These are phyloP conservation scores for Myiothlypis coronata DNA, from an alignment of 2,797 vertebrate species.

Conservation along the genomic window DNA sequence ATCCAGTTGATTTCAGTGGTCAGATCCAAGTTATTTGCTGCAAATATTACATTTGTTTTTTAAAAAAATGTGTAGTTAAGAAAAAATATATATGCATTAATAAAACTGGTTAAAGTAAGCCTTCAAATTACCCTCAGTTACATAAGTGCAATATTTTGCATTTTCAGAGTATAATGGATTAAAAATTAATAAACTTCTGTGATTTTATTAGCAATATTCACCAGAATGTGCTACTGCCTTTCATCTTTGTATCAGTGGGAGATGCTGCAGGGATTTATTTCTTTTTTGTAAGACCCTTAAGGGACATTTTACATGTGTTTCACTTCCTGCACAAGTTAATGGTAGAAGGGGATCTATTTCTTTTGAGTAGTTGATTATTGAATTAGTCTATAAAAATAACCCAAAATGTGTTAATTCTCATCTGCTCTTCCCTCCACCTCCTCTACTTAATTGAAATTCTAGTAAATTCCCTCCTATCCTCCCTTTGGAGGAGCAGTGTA, in stretches of 20 bases:
- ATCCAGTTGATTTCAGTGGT: neutral
- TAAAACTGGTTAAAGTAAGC: neutral
- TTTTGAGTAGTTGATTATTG: neutral
- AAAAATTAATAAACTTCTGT: neutral
- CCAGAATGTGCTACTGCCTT: neutral
- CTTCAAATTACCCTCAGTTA: neutral
- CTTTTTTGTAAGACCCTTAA: neutral
- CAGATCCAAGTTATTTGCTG: neutral
- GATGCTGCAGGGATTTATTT: neutral
- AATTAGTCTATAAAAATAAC: neutral
- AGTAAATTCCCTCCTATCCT: neutral
- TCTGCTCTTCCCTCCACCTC: neutral
- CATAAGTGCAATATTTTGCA: neutral
- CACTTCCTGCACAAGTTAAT: neutral
- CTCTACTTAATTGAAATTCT: neutral
- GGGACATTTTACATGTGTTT: neutral
- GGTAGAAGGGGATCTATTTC: neutral
- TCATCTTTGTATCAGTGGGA: neutral
- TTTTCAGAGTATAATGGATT: slow-evolving; percentile 3
- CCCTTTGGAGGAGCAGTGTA: neutral
- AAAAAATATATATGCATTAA: neutral
- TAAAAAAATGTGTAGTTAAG: neutral
- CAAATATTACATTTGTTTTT: neutral
- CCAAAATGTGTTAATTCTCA: neutral
- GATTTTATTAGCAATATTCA: neutral